Conservation (phyloP, 37 sponge, comb jelly and placozoan genomes). For the Crambe crambe region DNA sequence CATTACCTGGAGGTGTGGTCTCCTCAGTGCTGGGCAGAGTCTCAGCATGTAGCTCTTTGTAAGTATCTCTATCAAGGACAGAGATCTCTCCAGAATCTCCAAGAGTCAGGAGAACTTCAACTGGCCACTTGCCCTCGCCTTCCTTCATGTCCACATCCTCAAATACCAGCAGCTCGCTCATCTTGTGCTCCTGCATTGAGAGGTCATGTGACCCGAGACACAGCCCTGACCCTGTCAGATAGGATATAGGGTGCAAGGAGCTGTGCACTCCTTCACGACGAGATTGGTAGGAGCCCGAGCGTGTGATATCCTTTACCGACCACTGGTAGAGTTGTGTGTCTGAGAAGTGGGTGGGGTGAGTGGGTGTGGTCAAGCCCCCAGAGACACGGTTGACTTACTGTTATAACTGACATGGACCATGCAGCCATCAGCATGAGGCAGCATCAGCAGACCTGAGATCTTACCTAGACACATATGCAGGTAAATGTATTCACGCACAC, state of each 20-base stretch:
- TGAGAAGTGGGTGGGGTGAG: not conserved
- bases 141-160: conserved; percentile 29
- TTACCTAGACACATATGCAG: conserved; percentile 37
- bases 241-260: conserved; percentile 3
- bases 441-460: conserved; percentile 35
- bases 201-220: conserved; percentile 35
- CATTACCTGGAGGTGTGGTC: not conserved
- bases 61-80: conserved; percentile 18
- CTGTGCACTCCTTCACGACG: conserved; percentile 1
- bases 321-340: conserved; percentile 42
- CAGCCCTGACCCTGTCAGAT: conserved; percentile 23
- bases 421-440: conserved; percentile 65
- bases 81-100: conserved; percentile 14
- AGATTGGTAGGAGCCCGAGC: conserved; percentile 47
- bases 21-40: not conserved
- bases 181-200: conserved; percentile 15
- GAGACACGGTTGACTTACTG: conserved; percentile 11
- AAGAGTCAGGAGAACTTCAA: conserved; percentile 26
- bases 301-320: conserved; percentile 56
- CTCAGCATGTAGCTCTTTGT: conserved; percentile 1
- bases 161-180: conserved; percentile 23
- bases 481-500: not conserved
- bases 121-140: conserved; percentile 32
- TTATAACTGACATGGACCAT: conserved; percentile 57
- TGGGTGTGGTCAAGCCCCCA: not conserved